Base-by-base conservation (phyloP, 2,113 vertebrate species). In the Camarhynchus parvulus region DNA sequence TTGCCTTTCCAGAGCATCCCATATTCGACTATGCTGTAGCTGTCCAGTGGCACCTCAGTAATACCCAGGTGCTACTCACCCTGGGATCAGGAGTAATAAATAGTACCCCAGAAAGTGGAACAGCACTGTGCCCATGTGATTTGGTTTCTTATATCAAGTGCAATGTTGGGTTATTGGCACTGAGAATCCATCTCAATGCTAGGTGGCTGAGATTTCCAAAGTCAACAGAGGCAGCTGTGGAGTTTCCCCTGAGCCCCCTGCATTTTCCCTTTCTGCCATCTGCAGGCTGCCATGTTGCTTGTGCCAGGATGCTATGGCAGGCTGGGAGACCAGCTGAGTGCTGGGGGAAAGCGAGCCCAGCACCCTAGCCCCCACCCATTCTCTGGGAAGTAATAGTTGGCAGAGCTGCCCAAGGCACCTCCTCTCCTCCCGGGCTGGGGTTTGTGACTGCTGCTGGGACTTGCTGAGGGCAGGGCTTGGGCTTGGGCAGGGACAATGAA, bases 281-380 rank as follows among this genome's bases (percentile, higher is more conserved):
- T 1, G 4, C 50, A 85, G 59, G 19, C 44, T 62, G 64, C 53
- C 31, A 33, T 70, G 64, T 28, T 77, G 80, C 55, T 87, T 62
- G 42, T 46, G 41, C 20, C 0, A 1, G 61, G 69, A 37, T 72
- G 66, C 47, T 53, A 44, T 37, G 66, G 39, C 56, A 63, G 50
- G 31, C 31, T 66, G 73, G 37, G 67, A 92, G 31, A 49, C 2
- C 0, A 0, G 33, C 21, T 0, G 0, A 9, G 44, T 12, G 28
- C 44, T 58, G 25, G 22, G 24, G 39, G 31, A 31, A 22, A 23
- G 24, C 0, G 0, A 42, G 50, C 27, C 22, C 86, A 31, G 79
- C 66, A 69, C 82, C 82, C 70, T 74, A 24, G 2, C 78, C 78
- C 58, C 50, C 16, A 12, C 22, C 49, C 35, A 1, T 1, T 5